Conservation (phyloP, 2,888 invertebrate genomes). For the Pollenia amentaria region DNA sequence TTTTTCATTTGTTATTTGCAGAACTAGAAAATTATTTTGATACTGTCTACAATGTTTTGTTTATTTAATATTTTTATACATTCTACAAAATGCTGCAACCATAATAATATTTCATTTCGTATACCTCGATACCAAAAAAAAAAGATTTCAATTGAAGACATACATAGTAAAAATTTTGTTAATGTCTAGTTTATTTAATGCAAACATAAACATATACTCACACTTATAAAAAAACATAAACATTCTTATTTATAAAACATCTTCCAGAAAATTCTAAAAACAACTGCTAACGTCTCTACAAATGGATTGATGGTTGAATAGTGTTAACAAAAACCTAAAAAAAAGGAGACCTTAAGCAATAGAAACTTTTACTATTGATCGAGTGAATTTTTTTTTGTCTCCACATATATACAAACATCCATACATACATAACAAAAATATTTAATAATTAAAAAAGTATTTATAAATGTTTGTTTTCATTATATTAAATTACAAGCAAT, state of each 20-base stretch:
- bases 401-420: constrained; percentile 31
- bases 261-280: neutral
- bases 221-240: neutral
- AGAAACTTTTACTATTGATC: too few relatives aligned
- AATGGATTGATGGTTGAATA: neutral
- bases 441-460: neutral
- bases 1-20: too few relatives aligned
- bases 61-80: constrained; percentile 43
- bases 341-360: too few relatives aligned
- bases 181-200: constrained; percentile 36
- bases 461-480: constrained; percentile 25
- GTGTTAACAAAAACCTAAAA: too few relatives aligned
- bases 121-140: too few relatives aligned
- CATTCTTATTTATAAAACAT: neutral
- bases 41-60: constrained; percentile 25
- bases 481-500: too few relatives aligned
- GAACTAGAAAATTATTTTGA: neutral
- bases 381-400: too few relatives aligned
- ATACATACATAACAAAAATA: constrained; percentile 24
- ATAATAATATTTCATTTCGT: neutral
- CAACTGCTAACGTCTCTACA: neutral
- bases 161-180: neutral
- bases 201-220: neutral
- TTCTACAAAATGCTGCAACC: neutral
- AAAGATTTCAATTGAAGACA: too few relatives aligned